Percentiles rank a stretch among this genome's conserved stretches.
Evolutionary conservation across 2,888 invertebrate genomes (phyloP).

Genomic region (Erpobdella octoculata): DNA sequence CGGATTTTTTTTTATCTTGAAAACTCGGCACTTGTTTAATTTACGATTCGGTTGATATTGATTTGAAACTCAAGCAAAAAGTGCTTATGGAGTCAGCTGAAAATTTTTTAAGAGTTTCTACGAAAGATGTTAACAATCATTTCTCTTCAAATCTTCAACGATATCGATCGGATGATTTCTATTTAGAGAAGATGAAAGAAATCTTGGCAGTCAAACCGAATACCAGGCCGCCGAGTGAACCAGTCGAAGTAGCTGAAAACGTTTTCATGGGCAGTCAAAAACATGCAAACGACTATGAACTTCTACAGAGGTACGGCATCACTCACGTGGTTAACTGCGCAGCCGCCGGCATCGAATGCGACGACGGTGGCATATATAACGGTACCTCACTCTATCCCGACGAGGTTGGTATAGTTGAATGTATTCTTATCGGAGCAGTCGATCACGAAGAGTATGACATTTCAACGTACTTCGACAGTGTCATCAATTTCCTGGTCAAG

Average conservation of each 20-base stretch:
- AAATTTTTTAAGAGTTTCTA: no score
- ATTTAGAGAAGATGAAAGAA: conserved; percentile 12
- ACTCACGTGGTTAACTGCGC: conserved; percentile 39
- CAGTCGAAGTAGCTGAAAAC: conserved; percentile 32
- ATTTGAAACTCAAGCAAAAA: no score
- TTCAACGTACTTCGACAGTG: conserved; percentile 35
- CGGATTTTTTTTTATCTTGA: no score
- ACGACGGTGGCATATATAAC: background rate
- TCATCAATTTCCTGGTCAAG: conserved; percentile 35
- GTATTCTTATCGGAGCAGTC: conserved; percentile 36
- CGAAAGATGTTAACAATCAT: background rate
- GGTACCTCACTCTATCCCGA: conserved; percentile 32
- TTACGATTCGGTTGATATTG: no score
- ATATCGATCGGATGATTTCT: conserved; percentile 1
- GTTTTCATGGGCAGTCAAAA: conserved; percentile 38
- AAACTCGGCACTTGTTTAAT: no score
- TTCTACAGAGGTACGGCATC: conserved; percentile 35
- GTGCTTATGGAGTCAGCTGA: no score
- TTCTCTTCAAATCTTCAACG: background rate
- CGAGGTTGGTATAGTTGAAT: conserved; percentile 34
- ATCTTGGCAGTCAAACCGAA: conserved; percentile 5
- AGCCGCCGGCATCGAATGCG: conserved; percentile 30
- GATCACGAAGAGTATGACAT: conserved; percentile 38
- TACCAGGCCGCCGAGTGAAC: conserved; percentile 17
- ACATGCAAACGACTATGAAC: conserved; percentile 36